phyloP scores from a whole-genome alignment of 1,140 invertebrate species.

The Sweltsa coloradensis region DNA sequence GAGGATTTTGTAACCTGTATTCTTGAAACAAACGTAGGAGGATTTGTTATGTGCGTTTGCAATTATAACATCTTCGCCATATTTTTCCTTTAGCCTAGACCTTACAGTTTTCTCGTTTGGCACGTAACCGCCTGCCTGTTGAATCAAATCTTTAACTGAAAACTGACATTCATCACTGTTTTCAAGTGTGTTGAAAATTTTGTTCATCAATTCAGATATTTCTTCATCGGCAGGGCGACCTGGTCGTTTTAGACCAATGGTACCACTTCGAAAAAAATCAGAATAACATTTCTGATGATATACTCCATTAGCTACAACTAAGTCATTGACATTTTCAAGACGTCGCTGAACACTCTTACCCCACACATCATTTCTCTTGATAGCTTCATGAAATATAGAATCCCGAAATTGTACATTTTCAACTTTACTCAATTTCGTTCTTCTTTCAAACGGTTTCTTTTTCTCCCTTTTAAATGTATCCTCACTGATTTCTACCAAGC shows the following conservation, averaged over 20 bases:
- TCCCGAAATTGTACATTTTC: too few species aligned
- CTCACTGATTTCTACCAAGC: too few species aligned
- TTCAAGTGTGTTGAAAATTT: not conserved
- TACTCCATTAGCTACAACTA: not conserved
- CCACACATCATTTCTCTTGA: not conserved
- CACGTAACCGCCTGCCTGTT: not conserved
- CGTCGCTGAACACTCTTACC: not conserved
- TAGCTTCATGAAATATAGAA: not conserved
- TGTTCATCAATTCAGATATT: not conserved
- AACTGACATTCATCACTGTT: constrained; percentile 2
- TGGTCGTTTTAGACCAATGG: not conserved
- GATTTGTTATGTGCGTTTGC: not conserved
- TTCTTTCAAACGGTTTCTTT: too few species aligned
- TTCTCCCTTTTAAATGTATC: too few species aligned
- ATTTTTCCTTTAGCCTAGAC: not conserved
- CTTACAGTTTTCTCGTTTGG: not conserved
- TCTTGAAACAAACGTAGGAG: constrained; percentile 5
- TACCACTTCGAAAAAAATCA: not conserved
- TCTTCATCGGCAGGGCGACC: not conserved
- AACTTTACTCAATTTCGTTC: too few species aligned
- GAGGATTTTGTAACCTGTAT: constrained; percentile 11
- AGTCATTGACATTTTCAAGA: not conserved
- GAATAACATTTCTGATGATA: not conserved
- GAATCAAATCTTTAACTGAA: not conserved
- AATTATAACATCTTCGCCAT: not conserved